These are phyloP conservation scores for Myotis findleyi DNA, from an alignment of 2,797 vertebrate species.

Conservation along the genomic window DNA sequence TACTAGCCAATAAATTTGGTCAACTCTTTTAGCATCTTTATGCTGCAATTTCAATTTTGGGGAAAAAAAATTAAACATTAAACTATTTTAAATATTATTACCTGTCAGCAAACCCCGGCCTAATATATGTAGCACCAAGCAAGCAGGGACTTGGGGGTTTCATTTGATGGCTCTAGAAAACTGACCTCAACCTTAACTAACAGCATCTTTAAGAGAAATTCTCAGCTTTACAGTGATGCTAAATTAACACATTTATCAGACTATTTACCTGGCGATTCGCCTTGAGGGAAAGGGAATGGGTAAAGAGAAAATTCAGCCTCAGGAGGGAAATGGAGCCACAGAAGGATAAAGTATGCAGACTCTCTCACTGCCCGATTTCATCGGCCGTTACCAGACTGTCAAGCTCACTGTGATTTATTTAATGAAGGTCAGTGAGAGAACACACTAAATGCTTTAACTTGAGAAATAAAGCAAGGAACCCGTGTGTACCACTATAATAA, in stretches of 20 bases:
- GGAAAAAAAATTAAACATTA: not conserved
- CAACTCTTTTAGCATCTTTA: slow-evolving; percentile 29
- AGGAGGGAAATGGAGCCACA: not conserved
- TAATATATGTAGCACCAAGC: not conserved
- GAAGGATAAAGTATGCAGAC: not conserved
- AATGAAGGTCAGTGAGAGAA: slow-evolving; percentile 63
- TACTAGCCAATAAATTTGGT: not conserved
- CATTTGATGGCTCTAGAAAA: slow-evolving; percentile 41
- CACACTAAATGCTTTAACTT: slow-evolving; percentile 63
- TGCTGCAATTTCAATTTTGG: not conserved
- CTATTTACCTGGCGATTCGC: slow-evolving; percentile 43
- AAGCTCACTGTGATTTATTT: slow-evolving; percentile 66
- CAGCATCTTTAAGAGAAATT: not conserved
- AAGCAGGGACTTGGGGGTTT: not conserved
- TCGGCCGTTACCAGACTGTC: slow-evolving; percentile 44
- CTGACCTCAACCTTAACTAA: not conserved
- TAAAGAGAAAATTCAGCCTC: not conserved
- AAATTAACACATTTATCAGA: slow-evolving; percentile 51
- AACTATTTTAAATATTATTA: not conserved
- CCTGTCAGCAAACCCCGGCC: not conserved
- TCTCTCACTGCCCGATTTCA: not conserved
- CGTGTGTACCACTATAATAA: slow-evolving; percentile 47
- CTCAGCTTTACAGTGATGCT: not conserved
- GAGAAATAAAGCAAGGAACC: slow-evolving; percentile 57
- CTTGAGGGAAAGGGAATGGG: not conserved